Evolutionary conservation across 2,113 vertebrate species (phyloP), one percentile per base, ranked within the genome.

Genomic region (Falcunculus frontatus): DNA sequence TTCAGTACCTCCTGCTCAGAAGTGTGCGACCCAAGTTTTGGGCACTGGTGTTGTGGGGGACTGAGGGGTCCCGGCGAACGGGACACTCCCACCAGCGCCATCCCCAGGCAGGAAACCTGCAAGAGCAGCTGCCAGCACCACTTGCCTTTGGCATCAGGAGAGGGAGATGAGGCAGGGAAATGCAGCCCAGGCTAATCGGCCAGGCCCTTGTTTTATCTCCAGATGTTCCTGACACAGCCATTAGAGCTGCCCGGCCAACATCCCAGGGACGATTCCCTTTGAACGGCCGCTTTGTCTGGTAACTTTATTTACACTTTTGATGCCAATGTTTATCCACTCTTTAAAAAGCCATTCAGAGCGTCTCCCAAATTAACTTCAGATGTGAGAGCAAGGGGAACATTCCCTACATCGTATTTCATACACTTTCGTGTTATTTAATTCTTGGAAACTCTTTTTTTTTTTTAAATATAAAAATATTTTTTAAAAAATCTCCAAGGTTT

Each of bases 311-410:
- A 97, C 93, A 96, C 94, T 95, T 95, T 95, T 73, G 89, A 97
- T 96, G 97, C 97, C 97, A 97, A 92, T 97, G 96, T 97, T 97
- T 97, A 97, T 97, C 78, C 93, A 95, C 94, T 93, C 97, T 95
- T 96, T 96, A 94, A 90, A 96, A 96, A 96, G 94, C 76, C 73
- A 96, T 97, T 96, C 96, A 95, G 94, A 82, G 70, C 7, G 62
- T 95, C 93, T 97, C 94, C 80, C 88, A 96, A 97, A 97, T 97
- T 95, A 96, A 97, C 90, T 95, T 95, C 96, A 97, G 96, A 97
- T 97, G 95, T 95, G 92, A 95, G 91, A 95, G 95, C 76, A 85
- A 83, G 70, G 84, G 64, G 91, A 96, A 96, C 85, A 91, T 96
- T 97, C 95, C 90, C 93, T 94, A 96, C 96, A 96, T 96, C 95